Evolutionary conservation across 2,888 invertebrate species (phyloP).

Genomic region (Phortica okadai): DNA sequence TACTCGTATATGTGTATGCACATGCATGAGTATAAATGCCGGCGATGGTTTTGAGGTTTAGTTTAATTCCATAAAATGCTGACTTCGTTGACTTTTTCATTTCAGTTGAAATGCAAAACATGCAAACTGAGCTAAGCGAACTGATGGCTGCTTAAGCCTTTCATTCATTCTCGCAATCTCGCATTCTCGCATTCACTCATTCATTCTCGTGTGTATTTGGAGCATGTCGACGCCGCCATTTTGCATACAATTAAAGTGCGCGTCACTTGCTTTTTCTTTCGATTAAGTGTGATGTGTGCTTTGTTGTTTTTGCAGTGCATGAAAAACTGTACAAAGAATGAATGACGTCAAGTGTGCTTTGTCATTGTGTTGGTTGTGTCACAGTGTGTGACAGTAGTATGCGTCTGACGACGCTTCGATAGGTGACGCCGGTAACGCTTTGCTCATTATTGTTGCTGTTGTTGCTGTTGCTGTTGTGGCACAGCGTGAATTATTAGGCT

Average conservation of each 20-base stretch:
- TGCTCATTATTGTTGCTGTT: neutral
- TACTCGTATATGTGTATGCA: neutral
- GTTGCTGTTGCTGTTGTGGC: neutral
- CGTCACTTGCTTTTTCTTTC: constrained; percentile 27
- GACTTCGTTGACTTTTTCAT: neutral
- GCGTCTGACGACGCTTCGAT: neutral
- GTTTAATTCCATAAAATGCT: neutral
- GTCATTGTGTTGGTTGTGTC: neutral
- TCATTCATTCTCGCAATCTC: too few relatives aligned
- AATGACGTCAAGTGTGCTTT: constrained; percentile 12
- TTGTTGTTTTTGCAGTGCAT: neutral
- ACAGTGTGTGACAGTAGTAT: neutral
- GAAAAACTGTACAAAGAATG: neutral
- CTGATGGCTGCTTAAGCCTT: constrained; percentile 26
- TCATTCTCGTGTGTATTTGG: neutral
- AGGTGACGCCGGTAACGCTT: neutral
- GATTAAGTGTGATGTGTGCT: constrained; percentile 19
- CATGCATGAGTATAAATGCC: neutral
- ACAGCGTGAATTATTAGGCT: constrained; percentile 61
- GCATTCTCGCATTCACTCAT: too few relatives aligned
- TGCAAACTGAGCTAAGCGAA: neutral
- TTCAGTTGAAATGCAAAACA: neutral
- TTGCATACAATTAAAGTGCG: neutral
- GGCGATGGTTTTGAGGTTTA: neutral
- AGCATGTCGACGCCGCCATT: constrained; percentile 27